Evolutionary conservation across 2,797 vertebrate genomes (phyloP).

Genomic region (Podarcis siculus): DNA sequence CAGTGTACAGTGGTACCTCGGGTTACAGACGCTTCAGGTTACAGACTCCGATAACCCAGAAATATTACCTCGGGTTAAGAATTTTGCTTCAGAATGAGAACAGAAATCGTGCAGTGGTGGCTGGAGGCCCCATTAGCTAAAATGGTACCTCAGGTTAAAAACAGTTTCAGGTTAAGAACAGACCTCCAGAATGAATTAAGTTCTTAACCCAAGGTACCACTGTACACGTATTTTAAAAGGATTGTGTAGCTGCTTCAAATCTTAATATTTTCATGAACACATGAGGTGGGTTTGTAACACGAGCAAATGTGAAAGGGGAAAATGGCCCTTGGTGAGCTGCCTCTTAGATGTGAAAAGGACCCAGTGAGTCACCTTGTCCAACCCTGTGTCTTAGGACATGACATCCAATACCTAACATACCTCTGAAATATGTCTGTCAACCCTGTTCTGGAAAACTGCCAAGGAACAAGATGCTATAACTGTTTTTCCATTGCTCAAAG

Average conservation of each 20-base stretch:
- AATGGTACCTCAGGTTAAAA: too few species aligned
- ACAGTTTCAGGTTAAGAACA: too few species aligned
- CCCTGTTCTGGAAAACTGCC: neutral
- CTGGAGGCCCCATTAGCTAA: too few species aligned
- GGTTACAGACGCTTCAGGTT: too few species aligned
- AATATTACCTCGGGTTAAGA: too few species aligned
- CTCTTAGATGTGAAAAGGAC: neutral
- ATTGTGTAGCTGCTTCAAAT: neutral
- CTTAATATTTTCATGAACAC: neutral
- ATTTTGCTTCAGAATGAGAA: too few species aligned
- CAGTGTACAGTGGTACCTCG: too few species aligned
- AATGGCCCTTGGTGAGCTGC: neutral
- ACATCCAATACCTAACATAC: neutral
- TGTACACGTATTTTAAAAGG: too few species aligned
- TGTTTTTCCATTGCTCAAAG: neutral
- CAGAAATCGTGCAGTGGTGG: too few species aligned
- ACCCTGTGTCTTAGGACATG: neutral
- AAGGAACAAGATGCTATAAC: neutral
- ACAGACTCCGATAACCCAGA: too few species aligned
- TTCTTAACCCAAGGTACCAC: too few species aligned
- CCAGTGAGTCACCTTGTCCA: neutral
- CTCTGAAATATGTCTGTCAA: neutral
- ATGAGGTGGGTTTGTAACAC: neutral
- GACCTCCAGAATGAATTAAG: too few species aligned
- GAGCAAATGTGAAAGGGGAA: neutral